These are phyloP conservation scores for Paratrypauchen microcephalus DNA, from an alignment of 2,797 vertebrate genomes.

Conservation along the genomic window DNA sequence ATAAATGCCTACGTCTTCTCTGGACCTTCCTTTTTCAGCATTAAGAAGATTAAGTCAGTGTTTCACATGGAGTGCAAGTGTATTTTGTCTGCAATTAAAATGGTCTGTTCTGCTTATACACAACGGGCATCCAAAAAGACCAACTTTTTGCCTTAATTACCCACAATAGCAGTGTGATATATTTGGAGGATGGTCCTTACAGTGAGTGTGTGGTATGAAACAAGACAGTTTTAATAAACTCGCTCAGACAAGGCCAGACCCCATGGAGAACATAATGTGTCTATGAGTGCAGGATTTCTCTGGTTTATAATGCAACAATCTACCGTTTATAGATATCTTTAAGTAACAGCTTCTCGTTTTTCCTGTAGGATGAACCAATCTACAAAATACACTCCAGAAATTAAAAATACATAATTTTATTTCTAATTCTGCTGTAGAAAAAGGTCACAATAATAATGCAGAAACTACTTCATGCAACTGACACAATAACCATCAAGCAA, in stretches of 20 bases:
- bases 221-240: slow-evolving; percentile 76
- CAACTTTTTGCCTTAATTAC: slow-evolving; percentile 75
- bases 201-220: slow-evolving; percentile 69
- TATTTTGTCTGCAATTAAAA: slow-evolving; percentile 76
- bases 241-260: slow-evolving; percentile 62
- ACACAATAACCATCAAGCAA: too few relatives aligned
- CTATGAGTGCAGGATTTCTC: slow-evolving; percentile 9
- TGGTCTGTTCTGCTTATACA: slow-evolving; percentile 72
- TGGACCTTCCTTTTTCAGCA: slow-evolving; percentile 54
- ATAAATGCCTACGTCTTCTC: slow-evolving; percentile 61
- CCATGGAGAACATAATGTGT: slow-evolving; percentile 60
- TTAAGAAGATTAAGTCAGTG: slow-evolving; percentile 67
- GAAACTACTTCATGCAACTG: too few relatives aligned
- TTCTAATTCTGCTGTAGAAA: too few relatives aligned
- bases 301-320: neutral
- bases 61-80: slow-evolving; percentile 66
- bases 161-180: slow-evolving; percentile 74
- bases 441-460: too few relatives aligned
- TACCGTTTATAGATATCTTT: neutral
- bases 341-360: neutral
- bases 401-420: too few relatives aligned
- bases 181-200: slow-evolving; percentile 56
- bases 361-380: neutral
- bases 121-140: slow-evolving; percentile 63
- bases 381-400: neutral